Evolutionary conservation across 2,888 invertebrate genomes (phyloP), one percentile per base, ranked within the genome.

Genomic region (Margaritifera margaritifera): DNA sequence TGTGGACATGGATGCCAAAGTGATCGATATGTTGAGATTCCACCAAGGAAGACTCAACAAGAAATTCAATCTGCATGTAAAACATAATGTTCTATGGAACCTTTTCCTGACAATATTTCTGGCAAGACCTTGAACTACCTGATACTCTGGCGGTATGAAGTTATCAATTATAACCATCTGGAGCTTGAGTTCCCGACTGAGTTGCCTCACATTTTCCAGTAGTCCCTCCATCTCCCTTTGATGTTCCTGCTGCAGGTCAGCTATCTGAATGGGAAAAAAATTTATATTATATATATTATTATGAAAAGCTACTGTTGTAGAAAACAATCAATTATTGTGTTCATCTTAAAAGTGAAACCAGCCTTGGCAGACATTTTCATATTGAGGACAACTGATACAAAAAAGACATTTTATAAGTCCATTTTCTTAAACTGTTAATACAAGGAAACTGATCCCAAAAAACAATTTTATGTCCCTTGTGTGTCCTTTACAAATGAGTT

Each of bases 201-300:
- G 92, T 67, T 96, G 95, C 20, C 98, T 92, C 62, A 98, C 95
- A 82, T 95, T 96, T 89, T 99, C 98, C 79, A 98, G 91, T 24
- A 99, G 93, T 1, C 96, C 96, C 90, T 99, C 99, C 94, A 97
- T 97, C 91, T 99, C 98, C 57, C 98, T 91, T 91, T 98, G 98
- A 88, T 98, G 97, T 85, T 99, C 99, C 75, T 96, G 93, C 87
- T 97, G 95, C 68, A 91, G 74, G 82, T 92, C 92, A 22, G 88
- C 88, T 42, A 90, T 95, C 88, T 89, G 73, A 15, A 68, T 55
- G 19, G 22, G 2, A 67, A 11, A 66, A 63, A 62, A 19, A 54
- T 11, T 8, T 15, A 42, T 42, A 42, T 42, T 42, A 15, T 42
- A 42, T 15, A 11, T 42, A 11, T 42, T 42, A 42, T 42, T 42